Conservation (phyloP, 1,140 invertebrate species). For the Spodoptera litura region DNA sequence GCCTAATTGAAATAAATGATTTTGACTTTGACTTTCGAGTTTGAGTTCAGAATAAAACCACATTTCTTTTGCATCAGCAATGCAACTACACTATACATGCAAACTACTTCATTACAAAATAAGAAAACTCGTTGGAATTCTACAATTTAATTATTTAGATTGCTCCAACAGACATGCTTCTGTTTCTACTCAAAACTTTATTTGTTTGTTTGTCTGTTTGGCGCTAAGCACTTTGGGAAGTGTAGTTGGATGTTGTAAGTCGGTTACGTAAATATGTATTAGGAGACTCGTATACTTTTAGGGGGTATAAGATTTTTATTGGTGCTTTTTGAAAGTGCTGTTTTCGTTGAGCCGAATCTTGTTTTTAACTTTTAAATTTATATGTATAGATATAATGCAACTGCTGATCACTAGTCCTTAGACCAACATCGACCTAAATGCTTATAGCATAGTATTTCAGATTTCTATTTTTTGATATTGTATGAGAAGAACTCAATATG, state of each 20-base stretch:
- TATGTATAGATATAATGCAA: no score
- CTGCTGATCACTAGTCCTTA: no score
- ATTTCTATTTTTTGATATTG: no score
- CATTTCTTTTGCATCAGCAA: background rate
- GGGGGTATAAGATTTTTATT: background rate
- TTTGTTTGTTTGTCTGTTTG: slow-evolving; percentile 21
- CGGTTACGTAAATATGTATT: slow-evolving; percentile 8
- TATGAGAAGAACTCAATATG: no score
- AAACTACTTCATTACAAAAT: slow-evolving; percentile 18
- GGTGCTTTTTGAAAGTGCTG: background rate
- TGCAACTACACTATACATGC: background rate
- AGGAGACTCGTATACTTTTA: background rate
- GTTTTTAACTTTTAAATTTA: no score
- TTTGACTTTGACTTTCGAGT: no score
- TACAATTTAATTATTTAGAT: slow-evolving; percentile 23
- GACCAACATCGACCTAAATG: no score
- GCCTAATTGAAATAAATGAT: no score
- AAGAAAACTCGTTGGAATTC: background rate
- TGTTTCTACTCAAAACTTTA: slow-evolving; percentile 22
- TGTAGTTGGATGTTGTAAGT: slow-evolving; percentile 7
- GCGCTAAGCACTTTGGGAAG: background rate
- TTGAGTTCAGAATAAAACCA: background rate
- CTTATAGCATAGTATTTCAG: no score
- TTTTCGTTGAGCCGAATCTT: no score
- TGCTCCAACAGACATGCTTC: slow-evolving; percentile 13